These are phyloP conservation scores for Dinomys branickii DNA, from an alignment of 2,113 vertebrate species.

Conservation along the genomic window DNA sequence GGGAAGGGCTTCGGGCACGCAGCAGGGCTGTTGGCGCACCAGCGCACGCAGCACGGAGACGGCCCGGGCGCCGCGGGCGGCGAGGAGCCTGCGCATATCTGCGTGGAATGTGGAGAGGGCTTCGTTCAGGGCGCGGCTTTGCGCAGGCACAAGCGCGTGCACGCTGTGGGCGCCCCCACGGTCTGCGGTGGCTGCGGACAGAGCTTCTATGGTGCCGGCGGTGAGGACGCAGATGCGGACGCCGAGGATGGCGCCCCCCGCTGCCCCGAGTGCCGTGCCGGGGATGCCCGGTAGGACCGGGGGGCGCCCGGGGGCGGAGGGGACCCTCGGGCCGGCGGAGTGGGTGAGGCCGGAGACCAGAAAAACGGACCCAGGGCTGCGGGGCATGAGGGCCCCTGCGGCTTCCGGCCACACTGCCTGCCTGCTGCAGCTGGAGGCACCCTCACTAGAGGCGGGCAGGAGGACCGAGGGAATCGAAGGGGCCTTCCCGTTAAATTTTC, in stretches of 20 bases:
- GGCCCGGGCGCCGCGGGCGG: conserved; percentile 8
- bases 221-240: not conserved
- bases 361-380: not conserved
- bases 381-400: not conserved
- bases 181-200: conserved; percentile 74
- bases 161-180: conserved; percentile 61
- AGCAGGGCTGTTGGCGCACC: conserved; percentile 72
- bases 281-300: conserved; percentile 21
- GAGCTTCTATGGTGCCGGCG: conserved; percentile 29
- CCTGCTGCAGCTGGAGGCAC: not conserved
- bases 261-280: conserved; percentile 52
- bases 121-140: conserved; percentile 76
- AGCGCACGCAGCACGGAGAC: conserved; percentile 75
- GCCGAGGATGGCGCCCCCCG: not conserved
- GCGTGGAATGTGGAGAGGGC: conserved; percentile 72
- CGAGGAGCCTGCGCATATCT: conserved; percentile 72
- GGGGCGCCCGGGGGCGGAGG: conserved; percentile 70
- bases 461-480: not conserved
- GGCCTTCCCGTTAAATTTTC: conserved; percentile 35
- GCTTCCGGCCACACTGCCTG: too few relatives aligned
- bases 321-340: not conserved
- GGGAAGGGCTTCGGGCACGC: conserved; percentile 75
- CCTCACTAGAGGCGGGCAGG: not conserved
- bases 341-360: not conserved
- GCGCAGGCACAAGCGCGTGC: conserved; percentile 69